A percentile compares a stretch with the other conserved stretches of the same genome.
phyloP scores from a whole-genome alignment of 2,113 vertebrate genomes.

The Chaetodon trifascialis region DNA sequence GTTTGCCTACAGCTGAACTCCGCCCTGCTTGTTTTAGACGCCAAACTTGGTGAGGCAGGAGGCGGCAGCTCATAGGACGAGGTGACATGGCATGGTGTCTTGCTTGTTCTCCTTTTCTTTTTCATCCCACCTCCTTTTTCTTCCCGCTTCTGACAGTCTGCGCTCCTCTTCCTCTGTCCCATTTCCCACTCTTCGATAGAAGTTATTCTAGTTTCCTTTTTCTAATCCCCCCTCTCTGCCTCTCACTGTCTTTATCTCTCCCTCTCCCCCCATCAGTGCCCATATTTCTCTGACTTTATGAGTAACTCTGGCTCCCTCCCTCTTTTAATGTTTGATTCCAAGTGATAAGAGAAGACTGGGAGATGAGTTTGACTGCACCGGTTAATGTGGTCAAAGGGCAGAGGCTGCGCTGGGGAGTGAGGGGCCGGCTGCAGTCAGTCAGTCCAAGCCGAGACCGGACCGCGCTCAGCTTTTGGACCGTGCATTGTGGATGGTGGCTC shows the following conservation, averaged over 20 bases:
- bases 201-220: background rate
- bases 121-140: background rate
- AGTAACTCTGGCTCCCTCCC: conserved; percentile 69
- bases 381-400: conserved; percentile 88
- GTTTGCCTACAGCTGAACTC: conserved; percentile 82
- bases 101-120: background rate
- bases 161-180: background rate
- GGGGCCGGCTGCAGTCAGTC: conserved; percentile 34
- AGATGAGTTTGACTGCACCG: conserved; percentile 74
- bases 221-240: background rate
- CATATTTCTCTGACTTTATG: conserved; percentile 74
- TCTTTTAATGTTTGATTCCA: conserved; percentile 84
- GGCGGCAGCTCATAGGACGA: conserved; percentile 3
- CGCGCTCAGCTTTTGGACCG: conserved; percentile 38
- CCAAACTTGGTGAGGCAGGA: conserved; percentile 36
- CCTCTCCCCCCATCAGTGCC: conserved; percentile 23
- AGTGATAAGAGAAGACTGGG: conserved; percentile 80
- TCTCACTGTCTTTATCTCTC: conserved; percentile 57
- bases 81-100: background rate
- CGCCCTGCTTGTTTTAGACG: conserved; percentile 45
- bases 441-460: conserved; percentile 48
- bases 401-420: conserved; percentile 47
- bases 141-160: background rate
- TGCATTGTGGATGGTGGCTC: conserved; percentile 57
- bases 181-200: background rate